Evolutionary conservation across 2,888 invertebrate species (phyloP), one percentile per base, ranked within the genome.

Genomic region (Dascillus cervinus): DNA sequence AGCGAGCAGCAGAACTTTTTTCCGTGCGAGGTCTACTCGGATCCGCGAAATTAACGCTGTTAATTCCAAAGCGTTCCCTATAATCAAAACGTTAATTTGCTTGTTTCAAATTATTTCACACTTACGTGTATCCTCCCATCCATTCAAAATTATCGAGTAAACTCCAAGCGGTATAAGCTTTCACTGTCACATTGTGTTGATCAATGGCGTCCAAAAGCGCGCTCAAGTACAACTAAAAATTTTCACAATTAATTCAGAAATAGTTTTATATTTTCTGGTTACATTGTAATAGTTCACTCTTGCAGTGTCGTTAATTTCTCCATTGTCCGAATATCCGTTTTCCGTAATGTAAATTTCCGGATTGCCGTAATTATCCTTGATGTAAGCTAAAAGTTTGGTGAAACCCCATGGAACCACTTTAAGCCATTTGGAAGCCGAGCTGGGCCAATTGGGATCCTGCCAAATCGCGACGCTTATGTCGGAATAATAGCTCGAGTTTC

Each of bases 61-160:
- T 76, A 1, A 84, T 49, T 3, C 85, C 84, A 56, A 79, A 82
- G n/a, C n/a, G n/a, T n/a, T n/a, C n/a, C n/a, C n/a, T n/a, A n/a
- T n/a, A n/a, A n/a, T n/a, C n/a, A n/a, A n/a, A n/a, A n/a, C n/a
- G n/a, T n/a, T n/a, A n/a, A n/a, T n/a, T n/a, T n/a, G n/a, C n/a
- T n/a, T n/a, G n/a, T n/a, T n/a, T n/a, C n/a, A n/a, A n/a, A n/a
- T n/a, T n/a, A n/a, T n/a, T n/a, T n/a, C n/a, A n/a, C n/a, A 26
- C 41, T 38, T 49, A 60, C 57, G 34, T 43, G 30, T 55, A 58
- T 22, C 58, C 60, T 15, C 39, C 29, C 8, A 22, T 29, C 50
- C 50, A 60, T 42, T 60, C 58, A 21, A 58, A 57, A 37, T 57
- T 55, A 35, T 60, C 60, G 46, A 56, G 44, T 5, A 55, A 39